Base-by-base conservation (phyloP, 2,888 invertebrate species). In the Mesodorylaimus sp. region DNA sequence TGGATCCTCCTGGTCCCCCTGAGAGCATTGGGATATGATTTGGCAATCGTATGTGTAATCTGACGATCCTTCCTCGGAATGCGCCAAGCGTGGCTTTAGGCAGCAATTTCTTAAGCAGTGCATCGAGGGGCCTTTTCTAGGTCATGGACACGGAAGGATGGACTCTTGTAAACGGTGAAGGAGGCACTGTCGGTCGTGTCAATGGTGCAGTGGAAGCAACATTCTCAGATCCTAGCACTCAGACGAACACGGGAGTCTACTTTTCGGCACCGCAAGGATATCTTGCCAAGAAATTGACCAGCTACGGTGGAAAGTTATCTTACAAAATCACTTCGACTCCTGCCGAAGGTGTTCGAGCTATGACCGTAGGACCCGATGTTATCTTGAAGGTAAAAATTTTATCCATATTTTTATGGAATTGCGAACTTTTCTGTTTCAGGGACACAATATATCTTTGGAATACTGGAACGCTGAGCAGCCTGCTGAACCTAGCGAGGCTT, bases 381-480 rank as follows among this genome's bases (percentile, higher is more conserved):
- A 79, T 91, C 55, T 69, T 61, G 23, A 55, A 58, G 27, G 60
- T 60, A 52, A 54, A 57, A 47, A 45, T 7, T 44, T 36, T n/a
- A 24, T 43, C 27, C 27, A 26, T 16, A 10, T 26, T 26, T 43
- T 24, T 24, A 43, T 26, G 5, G n/a, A n/a, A n/a, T n/a, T n/a
- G n/a, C n/a, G n/a, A n/a, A n/a, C n/a, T n/a, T n/a, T n/a, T n/a
- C n/a, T n/a, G n/a, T n/a, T n/a, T 3, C 68, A 76, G 48, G 81
- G 79, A 2, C 76, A 80, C 55, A 71, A 74, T 51, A 68, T 74
- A 2, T 79, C 79, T 44, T 73, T 86, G 52, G 73, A 82, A 1
- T 77, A 81, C 63, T 77, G 75, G 58, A 78, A 80, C 50, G 74
- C 79, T 1, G 84, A 85, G 59, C 85, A 86, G 62, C 89, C 89